These are phyloP conservation scores for Calephelis perditalis DNA, from an alignment of 2,888 invertebrate genomes.

Conservation along the genomic window DNA sequence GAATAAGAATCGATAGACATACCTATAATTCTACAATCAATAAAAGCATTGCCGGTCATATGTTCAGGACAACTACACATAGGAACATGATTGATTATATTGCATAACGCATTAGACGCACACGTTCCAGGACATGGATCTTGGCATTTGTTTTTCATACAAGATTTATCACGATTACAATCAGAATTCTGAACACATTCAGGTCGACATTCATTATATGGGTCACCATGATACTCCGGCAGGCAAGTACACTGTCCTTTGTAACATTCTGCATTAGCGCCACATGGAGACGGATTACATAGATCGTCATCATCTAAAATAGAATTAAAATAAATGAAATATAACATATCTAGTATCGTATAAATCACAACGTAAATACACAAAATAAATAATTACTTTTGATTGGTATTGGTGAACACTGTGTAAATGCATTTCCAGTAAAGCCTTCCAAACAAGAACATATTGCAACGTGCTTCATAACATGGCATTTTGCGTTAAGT, in stretches of 20 bases:
- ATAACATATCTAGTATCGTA: too few species aligned
- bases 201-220: slow-evolving; percentile 86
- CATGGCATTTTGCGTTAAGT: slow-evolving; percentile 75
- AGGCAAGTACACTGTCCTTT: slow-evolving; percentile 85
- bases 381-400: slow-evolving; percentile 38
- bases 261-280: slow-evolving; percentile 84
- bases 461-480: slow-evolving; percentile 80
- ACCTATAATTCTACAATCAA: slow-evolving; percentile 79
- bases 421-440: slow-evolving; percentile 81
- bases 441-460: slow-evolving; percentile 79
- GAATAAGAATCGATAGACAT: slow-evolving; percentile 29
- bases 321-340: slow-evolving; percentile 18
- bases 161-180: slow-evolving; percentile 83
- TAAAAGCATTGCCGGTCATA: slow-evolving; percentile 84
- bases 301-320: slow-evolving; percentile 72
- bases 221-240: slow-evolving; percentile 86
- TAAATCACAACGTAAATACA: too few species aligned
- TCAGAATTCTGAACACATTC: slow-evolving; percentile 88
- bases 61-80: slow-evolving; percentile 80
- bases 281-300: slow-evolving; percentile 83
- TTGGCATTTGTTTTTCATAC: slow-evolving; percentile 84
- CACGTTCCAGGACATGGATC: slow-evolving; percentile 90
- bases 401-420: slow-evolving; percentile 56
- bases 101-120: slow-evolving; percentile 84
- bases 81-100: slow-evolving; percentile 81